These are phyloP conservation scores for Ladona fulva DNA, from an alignment of 1,140 invertebrate genomes.

Conservation along the genomic window DNA sequence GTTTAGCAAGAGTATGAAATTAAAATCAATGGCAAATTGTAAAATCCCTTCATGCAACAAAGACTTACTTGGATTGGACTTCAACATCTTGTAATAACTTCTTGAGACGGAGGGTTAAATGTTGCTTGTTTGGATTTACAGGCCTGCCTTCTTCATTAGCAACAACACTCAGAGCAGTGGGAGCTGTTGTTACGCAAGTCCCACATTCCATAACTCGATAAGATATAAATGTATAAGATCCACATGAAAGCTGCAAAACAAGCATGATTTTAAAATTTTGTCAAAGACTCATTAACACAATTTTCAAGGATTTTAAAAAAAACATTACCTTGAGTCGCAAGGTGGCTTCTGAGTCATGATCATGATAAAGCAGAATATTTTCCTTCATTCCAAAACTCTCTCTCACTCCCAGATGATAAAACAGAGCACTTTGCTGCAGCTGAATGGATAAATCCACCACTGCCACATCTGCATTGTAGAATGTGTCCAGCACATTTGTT, in stretches of 20 bases:
- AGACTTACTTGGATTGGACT: conserved; percentile 76
- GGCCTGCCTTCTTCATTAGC: conserved; percentile 44
- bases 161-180: conserved; percentile 48
- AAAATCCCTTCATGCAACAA: not conserved
- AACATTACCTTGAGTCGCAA: conserved; percentile 65
- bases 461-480: conserved; percentile 96
- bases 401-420: conserved; percentile 94
- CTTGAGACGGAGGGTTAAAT: conserved; percentile 61
- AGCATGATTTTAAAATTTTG: conserved; percentile 22
- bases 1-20: no score
- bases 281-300: not conserved
- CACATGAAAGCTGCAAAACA: conserved; percentile 64
- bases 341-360: conserved; percentile 77
- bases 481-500: conserved; percentile 71
- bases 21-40: no score
- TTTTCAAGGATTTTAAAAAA: not conserved
- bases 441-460: conserved; percentile 90
- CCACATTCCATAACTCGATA: conserved; percentile 68
- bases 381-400: conserved; percentile 99
- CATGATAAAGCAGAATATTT: conserved; percentile 91
- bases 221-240: conserved; percentile 78
- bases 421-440: conserved; percentile 80
- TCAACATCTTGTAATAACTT: conserved; percentile 87
- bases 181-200: conserved; percentile 66
- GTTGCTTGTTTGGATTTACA: conserved; percentile 48